Percentiles rank a stretch among this genome's conserved stretches.
These are phyloP conservation scores for Hylyphantes graminicola DNA, from an alignment of 1,140 invertebrate species.

Conservation along the genomic window DNA sequence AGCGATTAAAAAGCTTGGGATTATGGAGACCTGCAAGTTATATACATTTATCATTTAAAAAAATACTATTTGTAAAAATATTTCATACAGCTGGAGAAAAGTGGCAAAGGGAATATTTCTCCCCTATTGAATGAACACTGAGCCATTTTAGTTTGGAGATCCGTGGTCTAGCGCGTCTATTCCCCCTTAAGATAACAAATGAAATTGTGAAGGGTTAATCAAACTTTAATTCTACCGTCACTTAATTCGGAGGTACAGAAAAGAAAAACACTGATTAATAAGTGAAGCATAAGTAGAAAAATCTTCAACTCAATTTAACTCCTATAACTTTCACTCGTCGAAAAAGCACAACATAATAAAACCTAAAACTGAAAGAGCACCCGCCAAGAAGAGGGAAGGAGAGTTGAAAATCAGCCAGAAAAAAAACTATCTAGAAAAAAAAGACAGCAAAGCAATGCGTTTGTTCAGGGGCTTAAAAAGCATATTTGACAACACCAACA, in stretches of 20 bases:
- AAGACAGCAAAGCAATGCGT: slow-evolving; percentile 16
- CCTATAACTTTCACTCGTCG: slow-evolving; percentile 21
- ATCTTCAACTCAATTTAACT: slow-evolving; percentile 21
- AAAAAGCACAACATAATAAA: background rate
- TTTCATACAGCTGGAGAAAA: too few relatives aligned
- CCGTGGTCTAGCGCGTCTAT: too few relatives aligned
- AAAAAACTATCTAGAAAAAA: slow-evolving; percentile 16
- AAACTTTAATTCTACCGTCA: background rate
- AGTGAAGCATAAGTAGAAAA: slow-evolving; percentile 3
- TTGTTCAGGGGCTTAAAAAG: background rate
- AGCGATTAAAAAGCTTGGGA: too few relatives aligned
- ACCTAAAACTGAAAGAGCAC: slow-evolving; percentile 16
- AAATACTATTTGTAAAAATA: too few relatives aligned
- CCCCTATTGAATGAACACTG: too few relatives aligned
- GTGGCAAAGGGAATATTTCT: too few relatives aligned
- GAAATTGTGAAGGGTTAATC: too few relatives aligned
- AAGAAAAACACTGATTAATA: background rate
- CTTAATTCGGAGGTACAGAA: background rate
- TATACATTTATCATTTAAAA: too few relatives aligned
- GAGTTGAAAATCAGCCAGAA: background rate
- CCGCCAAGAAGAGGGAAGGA: slow-evolving; percentile 15
- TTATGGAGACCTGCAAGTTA: too few relatives aligned
- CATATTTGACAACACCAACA: too few relatives aligned
- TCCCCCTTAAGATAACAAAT: too few relatives aligned
- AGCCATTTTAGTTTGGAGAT: too few relatives aligned